Evolutionary conservation across 2,797 vertebrate species (phyloP).

Genomic region (Diplodus sargus): DNA sequence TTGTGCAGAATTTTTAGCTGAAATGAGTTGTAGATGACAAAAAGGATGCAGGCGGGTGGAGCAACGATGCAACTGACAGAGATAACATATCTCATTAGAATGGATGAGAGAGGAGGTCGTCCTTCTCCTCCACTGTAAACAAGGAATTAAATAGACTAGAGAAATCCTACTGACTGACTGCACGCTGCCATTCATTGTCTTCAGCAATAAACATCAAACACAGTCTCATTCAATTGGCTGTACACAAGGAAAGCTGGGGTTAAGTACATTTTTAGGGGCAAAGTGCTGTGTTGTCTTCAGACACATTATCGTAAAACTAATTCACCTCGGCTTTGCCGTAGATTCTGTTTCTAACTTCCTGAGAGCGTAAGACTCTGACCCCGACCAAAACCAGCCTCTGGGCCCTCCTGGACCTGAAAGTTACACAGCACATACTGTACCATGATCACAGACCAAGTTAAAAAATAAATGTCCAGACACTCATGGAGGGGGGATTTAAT

Average conservation of each 20-base stretch:
- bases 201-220: slow-evolving; percentile 69
- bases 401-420: slow-evolving; percentile 17
- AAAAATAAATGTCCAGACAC: slow-evolving; percentile 34
- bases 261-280: slow-evolving; percentile 61
- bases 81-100: slow-evolving; percentile 59
- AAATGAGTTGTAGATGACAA: slow-evolving; percentile 31
- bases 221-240: slow-evolving; percentile 52
- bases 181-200: slow-evolving; percentile 77
- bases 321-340: slow-evolving; percentile 28
- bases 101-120: slow-evolving; percentile 15
- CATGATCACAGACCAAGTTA: not conserved
- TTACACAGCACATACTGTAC: not conserved
- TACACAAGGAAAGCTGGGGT: slow-evolving; percentile 43
- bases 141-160: slow-evolving; percentile 54
- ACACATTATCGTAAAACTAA: slow-evolving; percentile 50
- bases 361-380: slow-evolving; percentile 67
- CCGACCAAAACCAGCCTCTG: slow-evolving; percentile 46
- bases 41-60: slow-evolving; percentile 30
- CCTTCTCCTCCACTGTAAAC: slow-evolving; percentile 66
- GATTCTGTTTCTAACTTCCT: slow-evolving; percentile 69
- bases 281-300: slow-evolving; percentile 76
- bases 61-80: slow-evolving; percentile 40
- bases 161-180: slow-evolving; percentile 39
- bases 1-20: slow-evolving; percentile 65
- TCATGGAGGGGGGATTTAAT: not conserved